Evolutionary conservation across 2,888 invertebrate genomes (phyloP), one percentile per base, ranked within the genome.

Genomic region (Troides aeacus): DNA sequence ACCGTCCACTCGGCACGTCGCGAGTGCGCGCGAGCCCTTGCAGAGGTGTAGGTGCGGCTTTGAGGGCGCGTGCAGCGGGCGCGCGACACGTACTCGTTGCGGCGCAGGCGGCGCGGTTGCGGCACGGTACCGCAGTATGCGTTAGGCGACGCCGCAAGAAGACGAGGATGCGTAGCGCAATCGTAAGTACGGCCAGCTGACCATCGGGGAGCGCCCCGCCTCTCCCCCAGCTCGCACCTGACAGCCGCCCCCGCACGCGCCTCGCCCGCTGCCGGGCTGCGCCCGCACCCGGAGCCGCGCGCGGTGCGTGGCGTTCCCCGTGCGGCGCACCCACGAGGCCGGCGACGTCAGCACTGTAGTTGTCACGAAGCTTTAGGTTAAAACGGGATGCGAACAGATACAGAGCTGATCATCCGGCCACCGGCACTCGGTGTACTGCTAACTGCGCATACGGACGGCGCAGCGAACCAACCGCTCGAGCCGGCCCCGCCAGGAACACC

Each of bases 21-120:
- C 81, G 78, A 84, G 87, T 84, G 84, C 89, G 89, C 86, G 85
- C 86, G 84, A 88, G 89, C 86, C 82, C 84, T 88, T 88, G 72
- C 87, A 89, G 87, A 88, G 85, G 84, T 87, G 86, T 85, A 85
- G 80, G 81, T 81, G 86, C 89, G 87, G 87, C 84, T 69, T 79
- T 39, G 69, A 72, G 83, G 78, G 79, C 78, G 79, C 80, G 77
- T 68, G 76, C 80, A 79, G 80, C 87, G 82, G 82, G 12, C 53
- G 53, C 53, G 53, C 83, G 85, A 81, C 83, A 80, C 84, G 80
- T 85, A 82, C 79, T 80, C 85, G 82, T 84, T 83, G 83, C 83
- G 83, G 64, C 72, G 71, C 64, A 81, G 77, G 80, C 80, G 79
- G 76, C 72, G 80, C 81, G 81, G 79, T 53, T 75, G 66, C 66